Conservation (phyloP, 2,888 invertebrate species). For the Aleiodes leptofemur region DNA sequence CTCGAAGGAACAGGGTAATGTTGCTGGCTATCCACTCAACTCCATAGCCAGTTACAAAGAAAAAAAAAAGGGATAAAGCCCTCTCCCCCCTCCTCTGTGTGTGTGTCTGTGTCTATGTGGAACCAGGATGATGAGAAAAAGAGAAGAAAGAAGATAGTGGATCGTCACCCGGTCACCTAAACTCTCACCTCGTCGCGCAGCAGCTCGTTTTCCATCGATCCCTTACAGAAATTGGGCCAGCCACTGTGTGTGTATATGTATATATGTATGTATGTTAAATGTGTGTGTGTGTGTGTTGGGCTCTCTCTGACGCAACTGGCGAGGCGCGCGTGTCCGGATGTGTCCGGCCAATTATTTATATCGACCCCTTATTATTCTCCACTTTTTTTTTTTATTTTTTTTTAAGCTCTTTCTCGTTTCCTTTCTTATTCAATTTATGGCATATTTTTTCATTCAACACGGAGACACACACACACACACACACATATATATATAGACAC, state of each 20-base stretch:
- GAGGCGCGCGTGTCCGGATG: slow-evolving; percentile 45
- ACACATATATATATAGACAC: too few species aligned
- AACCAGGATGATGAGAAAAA: slow-evolving; percentile 31
- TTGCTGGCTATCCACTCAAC: too few species aligned
- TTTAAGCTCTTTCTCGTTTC: neutral
- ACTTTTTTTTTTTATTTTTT: neutral
- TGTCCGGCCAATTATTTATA: slow-evolving; percentile 57
- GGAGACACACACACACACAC: too few species aligned
- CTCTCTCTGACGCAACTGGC: slow-evolving; percentile 53
- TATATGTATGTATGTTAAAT: too few species aligned
- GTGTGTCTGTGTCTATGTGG: neutral
- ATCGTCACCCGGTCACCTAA: slow-evolving; percentile 38
- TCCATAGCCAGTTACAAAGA: too few species aligned
- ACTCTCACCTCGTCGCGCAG: slow-evolving; percentile 47
- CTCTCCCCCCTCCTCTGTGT: too few species aligned
- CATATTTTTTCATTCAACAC: too few species aligned
- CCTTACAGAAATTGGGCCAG: slow-evolving; percentile 64
- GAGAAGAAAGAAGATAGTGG: slow-evolving; percentile 22
- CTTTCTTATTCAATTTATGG: slow-evolving; percentile 20
- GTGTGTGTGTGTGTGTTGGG: too few species aligned
- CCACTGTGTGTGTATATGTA: slow-evolving; percentile 26
- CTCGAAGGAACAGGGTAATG: neutral
- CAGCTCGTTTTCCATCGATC: slow-evolving; percentile 61
- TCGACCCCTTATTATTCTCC: slow-evolving; percentile 39
- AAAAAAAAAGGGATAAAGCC: too few species aligned